A percentile compares a stretch with the other conserved stretches of the same genome.
Evolutionary conservation across 2,113 vertebrate species (phyloP).

Genomic region (Fregetta grallaria): DNA sequence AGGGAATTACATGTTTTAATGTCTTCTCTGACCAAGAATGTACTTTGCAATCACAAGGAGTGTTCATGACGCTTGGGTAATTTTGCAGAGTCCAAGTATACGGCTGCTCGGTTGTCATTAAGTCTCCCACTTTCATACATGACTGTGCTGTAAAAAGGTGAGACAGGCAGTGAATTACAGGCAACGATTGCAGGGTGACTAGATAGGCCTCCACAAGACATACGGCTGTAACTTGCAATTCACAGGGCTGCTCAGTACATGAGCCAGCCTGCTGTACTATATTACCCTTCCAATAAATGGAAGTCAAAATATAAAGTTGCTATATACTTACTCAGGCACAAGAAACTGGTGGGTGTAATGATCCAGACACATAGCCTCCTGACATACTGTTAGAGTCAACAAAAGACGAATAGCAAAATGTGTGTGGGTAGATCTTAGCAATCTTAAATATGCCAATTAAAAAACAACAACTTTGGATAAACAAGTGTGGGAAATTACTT

Average conservation of each 20-base stretch:
- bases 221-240: not conserved
- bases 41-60: not conserved
- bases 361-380: not conserved
- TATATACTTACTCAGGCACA: not conserved
- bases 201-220: not conserved
- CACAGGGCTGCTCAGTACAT: not conserved
- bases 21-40: not conserved
- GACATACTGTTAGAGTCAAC: not conserved
- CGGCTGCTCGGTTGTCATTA: fast-evolving
- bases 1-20: not conserved
- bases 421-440: not conserved
- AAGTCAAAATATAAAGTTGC: not conserved
- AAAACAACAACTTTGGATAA: not conserved
- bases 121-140: not conserved
- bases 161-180: not conserved
- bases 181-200: not conserved
- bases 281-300: not conserved
- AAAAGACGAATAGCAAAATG: not conserved
- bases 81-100: not conserved
- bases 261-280: not conserved
- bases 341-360: not conserved
- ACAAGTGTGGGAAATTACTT: not conserved
- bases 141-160: not conserved
- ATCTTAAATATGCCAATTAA: not conserved
- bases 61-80: not conserved